These are phyloP conservation scores for Hemaris fuciformis DNA, from an alignment of 2,888 invertebrate species.

Conservation along the genomic window DNA sequence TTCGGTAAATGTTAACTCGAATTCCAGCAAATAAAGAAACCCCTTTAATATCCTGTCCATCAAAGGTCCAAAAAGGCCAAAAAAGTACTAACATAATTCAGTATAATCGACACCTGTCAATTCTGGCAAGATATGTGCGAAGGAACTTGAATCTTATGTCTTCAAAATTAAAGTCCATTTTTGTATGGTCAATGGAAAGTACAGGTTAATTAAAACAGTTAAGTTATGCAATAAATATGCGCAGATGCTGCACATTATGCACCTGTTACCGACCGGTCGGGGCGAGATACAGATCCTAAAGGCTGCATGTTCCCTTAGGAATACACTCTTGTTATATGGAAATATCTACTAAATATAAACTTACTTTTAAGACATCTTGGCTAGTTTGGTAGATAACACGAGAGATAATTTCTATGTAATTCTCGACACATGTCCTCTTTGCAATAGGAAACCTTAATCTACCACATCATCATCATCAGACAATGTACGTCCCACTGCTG, in stretches of 20 bases:
- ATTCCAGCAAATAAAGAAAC: background rate
- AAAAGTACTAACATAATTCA: background rate
- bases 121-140: background rate
- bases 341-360: too few relatives aligned
- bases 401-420: too few relatives aligned
- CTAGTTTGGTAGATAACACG: too few relatives aligned
- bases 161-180: background rate
- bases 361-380: too few relatives aligned
- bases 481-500: too few relatives aligned
- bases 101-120: background rate
- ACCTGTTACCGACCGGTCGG: slow-evolving; percentile 7
- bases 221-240: background rate
- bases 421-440: too few relatives aligned
- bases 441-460: too few relatives aligned
- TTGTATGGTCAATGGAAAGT: background rate
- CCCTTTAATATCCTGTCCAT: background rate
- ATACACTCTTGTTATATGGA: background rate
- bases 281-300: background rate
- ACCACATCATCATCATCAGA: too few relatives aligned
- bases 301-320: background rate
- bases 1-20: background rate
- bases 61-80: background rate
- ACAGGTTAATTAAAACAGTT: background rate
- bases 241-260: slow-evolving; percentile 5
- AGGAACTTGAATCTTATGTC: background rate